Evolutionary conservation across 2,888 invertebrate genomes (phyloP), one percentile per base, ranked within the genome.

Genomic region (Amblyteles armatorius): DNA sequence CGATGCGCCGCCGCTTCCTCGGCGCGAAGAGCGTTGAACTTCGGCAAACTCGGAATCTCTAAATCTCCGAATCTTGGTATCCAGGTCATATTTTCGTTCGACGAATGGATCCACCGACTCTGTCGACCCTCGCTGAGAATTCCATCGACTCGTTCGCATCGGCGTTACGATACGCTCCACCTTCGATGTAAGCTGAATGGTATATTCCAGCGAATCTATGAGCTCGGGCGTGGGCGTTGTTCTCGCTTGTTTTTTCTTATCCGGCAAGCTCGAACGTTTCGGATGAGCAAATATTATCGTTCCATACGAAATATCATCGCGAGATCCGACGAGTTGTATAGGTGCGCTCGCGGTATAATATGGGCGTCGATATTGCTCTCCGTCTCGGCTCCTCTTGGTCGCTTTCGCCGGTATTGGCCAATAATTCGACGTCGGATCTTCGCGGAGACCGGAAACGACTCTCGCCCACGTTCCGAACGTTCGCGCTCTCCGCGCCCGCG

Each of bases 371-470:
- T 48, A 33, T 72, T 52, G 22, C 40, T 52, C 29, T 6, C 48
- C 57, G 22, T 77, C 50, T 78, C 72, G n/a, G n/a, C 29, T 60
- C 26, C 26, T 73, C 71, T 60, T 55, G 22, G 19, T 60, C 57
- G 29, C 63, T 19, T 48, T 44, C 16, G 48, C 33, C 33, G 67
- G 72, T 48, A 79, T 76, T 69, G 68, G 82, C 82, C 77, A 83
- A 85, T 80, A 85, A 74, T 83, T 85, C 73, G 76, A 79, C 50
- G 79, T 44, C 85, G 76, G 80, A 85, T 85, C 44, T 69, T 44
- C 79, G 60, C 16, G 7, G 82, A 81, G 88, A 85, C 88, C 87
- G 88, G 88, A 89, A 89, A 89, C 86, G 69, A 44, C 83, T 83
- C 80, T 67, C 87, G 84, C 89, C 87, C 82, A 88, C 89, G 87